phyloP scores from a whole-genome alignment of 2,113 vertebrate species.

The Procavia capensis region DNA sequence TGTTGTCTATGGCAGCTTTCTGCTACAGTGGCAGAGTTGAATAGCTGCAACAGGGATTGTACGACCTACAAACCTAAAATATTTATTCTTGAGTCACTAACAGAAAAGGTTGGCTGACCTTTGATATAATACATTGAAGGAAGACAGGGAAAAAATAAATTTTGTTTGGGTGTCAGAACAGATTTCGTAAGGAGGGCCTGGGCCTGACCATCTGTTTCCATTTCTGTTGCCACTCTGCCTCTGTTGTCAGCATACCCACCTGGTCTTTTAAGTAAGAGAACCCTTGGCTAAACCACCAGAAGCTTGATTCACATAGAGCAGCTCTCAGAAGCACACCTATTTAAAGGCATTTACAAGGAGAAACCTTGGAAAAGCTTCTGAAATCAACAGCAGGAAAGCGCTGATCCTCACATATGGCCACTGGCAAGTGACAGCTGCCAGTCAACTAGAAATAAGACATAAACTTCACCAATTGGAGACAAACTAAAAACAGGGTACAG shows the following conservation, averaged over 20 bases:
- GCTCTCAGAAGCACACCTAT: neutral
- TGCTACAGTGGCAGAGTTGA: neutral
- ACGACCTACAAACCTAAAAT: neutral
- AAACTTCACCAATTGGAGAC: neutral
- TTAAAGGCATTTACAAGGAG: neutral
- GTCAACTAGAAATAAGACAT: neutral
- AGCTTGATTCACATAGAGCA: neutral
- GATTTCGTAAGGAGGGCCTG: neutral
- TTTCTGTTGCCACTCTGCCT: neutral
- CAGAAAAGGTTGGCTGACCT: neutral
- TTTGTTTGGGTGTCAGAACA: neutral
- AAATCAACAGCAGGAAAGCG: neutral
- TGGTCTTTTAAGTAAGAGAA: neutral
- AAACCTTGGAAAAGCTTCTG: neutral
- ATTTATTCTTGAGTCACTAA: neutral
- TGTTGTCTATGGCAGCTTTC: neutral
- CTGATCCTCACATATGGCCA: neutral
- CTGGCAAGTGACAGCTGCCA: constrained; percentile 14
- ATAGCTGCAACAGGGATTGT: neutral
- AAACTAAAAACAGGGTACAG: neutral
- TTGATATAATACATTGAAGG: neutral
- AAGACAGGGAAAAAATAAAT: neutral
- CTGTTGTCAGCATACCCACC: accelerated
- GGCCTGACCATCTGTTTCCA: neutral
- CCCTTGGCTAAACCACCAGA: neutral